These are phyloP conservation scores for Oenanthe oenanthe DNA, from an alignment of 2,113 vertebrate species.

Conservation along the genomic window DNA sequence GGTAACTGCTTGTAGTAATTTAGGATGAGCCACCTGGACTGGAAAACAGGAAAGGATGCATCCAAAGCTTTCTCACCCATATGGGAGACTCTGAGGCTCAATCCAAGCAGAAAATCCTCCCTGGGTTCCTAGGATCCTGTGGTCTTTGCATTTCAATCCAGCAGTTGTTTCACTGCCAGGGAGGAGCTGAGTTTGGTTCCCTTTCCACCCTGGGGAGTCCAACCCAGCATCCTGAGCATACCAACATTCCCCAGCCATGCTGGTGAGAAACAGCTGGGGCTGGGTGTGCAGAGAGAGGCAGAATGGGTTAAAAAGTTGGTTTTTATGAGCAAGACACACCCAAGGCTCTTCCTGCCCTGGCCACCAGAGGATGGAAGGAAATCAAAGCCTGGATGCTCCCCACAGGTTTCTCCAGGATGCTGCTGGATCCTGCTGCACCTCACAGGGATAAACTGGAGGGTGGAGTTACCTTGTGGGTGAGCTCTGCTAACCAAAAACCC, in stretches of 20 bases:
- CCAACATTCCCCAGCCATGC: accelerated
- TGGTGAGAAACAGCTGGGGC: background rate
- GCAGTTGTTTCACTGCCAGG: background rate
- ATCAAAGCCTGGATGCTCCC: background rate
- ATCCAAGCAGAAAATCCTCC: background rate
- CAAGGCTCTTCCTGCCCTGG: background rate
- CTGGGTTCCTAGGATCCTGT: background rate
- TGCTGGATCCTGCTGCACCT: background rate
- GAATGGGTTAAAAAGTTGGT: background rate
- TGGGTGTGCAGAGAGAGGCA: background rate
- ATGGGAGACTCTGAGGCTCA: background rate
- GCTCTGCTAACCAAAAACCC: background rate
- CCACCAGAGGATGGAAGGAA: background rate
- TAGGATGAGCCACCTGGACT: background rate
- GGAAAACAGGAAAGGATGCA: background rate
- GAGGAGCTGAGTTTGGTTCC: background rate
- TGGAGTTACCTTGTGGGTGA: background rate
- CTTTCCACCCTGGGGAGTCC: background rate
- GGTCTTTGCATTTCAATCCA: background rate
- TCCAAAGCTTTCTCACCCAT: background rate
- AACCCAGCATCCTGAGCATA: background rate
- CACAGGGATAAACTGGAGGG: background rate
- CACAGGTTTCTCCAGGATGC: background rate
- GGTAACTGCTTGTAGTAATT: background rate
- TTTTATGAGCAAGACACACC: background rate